Percentiles rank a stretch among this genome's conserved stretches.
These are phyloP conservation scores for Icerya purchasi DNA, from an alignment of 2,888 invertebrate genomes.

Conservation along the genomic window DNA sequence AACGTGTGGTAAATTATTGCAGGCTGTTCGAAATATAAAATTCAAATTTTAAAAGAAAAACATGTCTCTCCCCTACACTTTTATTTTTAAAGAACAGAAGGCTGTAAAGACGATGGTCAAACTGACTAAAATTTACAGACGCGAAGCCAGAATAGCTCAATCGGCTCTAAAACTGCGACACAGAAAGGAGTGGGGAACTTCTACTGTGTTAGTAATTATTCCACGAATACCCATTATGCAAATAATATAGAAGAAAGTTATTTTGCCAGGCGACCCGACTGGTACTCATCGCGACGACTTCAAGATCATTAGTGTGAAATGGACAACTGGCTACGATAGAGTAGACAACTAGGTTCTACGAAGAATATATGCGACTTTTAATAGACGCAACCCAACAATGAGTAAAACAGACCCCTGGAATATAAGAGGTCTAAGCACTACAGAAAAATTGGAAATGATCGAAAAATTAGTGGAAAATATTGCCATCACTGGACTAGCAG, in stretches of 20 bases:
- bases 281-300: not conserved
- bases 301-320: not conserved
- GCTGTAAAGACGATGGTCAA: too few species aligned
- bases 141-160: too few species aligned
- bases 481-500: not conserved
- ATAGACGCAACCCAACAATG: conserved; percentile 1
- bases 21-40: too few species aligned
- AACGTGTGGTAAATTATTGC: too few species aligned
- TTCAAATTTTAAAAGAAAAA: too few species aligned
- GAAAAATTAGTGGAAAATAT: not conserved
- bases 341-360: not conserved
- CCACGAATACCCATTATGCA: too few species aligned
- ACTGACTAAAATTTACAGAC: too few species aligned
- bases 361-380: not conserved
- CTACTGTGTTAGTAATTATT: too few species aligned
- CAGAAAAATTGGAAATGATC: not conserved
- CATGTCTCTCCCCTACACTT: too few species aligned
- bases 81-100: too few species aligned
- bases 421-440: not conserved
- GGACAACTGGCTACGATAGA: not conserved
- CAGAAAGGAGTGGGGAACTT: too few species aligned
- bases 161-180: too few species aligned
- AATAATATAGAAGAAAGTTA: not conserved
- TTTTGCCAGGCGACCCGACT: not conserved
- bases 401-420: not conserved